Percentiles rank a stretch among this genome's conserved stretches.
phyloP scores from a whole-genome alignment of 2,888 invertebrate species.

The Carpatolechia fugitivella region DNA sequence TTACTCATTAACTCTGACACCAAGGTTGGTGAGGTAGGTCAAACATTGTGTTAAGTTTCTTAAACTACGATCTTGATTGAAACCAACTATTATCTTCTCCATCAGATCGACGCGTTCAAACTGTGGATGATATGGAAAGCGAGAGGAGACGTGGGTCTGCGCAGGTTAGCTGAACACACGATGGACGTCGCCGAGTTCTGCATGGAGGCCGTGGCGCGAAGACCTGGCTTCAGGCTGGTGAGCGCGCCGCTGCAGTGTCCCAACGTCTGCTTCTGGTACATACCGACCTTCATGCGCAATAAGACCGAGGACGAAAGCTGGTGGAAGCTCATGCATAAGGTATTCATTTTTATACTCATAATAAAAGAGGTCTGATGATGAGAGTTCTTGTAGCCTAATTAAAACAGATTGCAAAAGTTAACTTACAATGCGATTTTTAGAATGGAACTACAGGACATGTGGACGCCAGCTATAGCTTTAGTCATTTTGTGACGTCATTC shows the following conservation, averaged over 20 bases:
- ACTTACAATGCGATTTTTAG: no score
- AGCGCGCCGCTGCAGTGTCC: constrained; percentile 82
- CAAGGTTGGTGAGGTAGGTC: no score
- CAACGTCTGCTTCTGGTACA: constrained; percentile 95
- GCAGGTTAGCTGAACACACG: constrained; percentile 81
- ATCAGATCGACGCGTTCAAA: constrained; percentile 90
- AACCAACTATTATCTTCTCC: constrained; percentile 8
- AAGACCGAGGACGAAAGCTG: constrained; percentile 59
- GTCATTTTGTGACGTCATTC: no score
- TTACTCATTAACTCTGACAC: no score
- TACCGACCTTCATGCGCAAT: constrained; percentile 78
- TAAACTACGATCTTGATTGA: no score
- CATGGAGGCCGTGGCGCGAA: constrained; percentile 61
- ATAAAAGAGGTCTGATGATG: no score
- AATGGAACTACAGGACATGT: no score
- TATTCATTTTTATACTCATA: constrained; percentile 30
- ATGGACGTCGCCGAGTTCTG: constrained; percentile 82
- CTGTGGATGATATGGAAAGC: constrained; percentile 96
- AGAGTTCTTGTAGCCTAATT: no score
- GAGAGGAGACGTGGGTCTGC: constrained; percentile 82
- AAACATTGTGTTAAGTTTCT: not conserved
- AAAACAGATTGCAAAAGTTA: no score
- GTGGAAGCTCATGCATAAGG: constrained; percentile 77
- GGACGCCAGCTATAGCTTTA: no score
- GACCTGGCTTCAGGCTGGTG: constrained; percentile 82